Percentiles rank a stretch among this genome's conserved stretches.
Conservation (phyloP, 2,113 vertebrate genomes). For the Meriones unguiculatus region DNA sequence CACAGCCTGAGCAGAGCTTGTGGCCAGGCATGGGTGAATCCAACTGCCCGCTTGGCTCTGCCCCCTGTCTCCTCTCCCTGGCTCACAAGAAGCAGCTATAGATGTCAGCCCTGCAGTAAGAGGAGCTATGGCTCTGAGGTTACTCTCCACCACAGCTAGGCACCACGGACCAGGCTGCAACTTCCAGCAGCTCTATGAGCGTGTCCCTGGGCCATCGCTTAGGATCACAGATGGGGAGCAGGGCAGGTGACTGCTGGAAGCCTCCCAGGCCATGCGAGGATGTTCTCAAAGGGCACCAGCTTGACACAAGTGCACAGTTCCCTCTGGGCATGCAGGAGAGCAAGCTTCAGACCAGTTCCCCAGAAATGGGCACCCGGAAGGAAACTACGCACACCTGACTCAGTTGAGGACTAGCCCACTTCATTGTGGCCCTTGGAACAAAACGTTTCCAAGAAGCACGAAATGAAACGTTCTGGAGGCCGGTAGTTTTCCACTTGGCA, state of each 20-base stretch:
- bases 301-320: accelerated
- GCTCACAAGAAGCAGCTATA: neutral
- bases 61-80: neutral
- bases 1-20: neutral
- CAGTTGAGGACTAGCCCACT: neutral
- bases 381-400: neutral
- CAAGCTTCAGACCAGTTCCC: neutral
- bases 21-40: neutral
- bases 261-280: neutral
- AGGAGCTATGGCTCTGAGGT: neutral
- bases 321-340: neutral
- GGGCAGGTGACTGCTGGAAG: neutral
- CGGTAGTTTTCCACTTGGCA: constrained; percentile 63
- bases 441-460: constrained; percentile 61
- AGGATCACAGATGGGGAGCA: neutral
- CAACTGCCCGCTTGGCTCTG: neutral
- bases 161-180: neutral
- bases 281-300: neutral
- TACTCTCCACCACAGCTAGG: neutral
- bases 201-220: accelerated
- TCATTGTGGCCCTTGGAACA: neutral
- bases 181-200: neutral
- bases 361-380: neutral
- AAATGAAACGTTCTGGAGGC: neutral
- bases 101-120: neutral